These are phyloP conservation scores for Rachycentron canadum DNA, from an alignment of 2,797 vertebrate species.

Conservation along the genomic window DNA sequence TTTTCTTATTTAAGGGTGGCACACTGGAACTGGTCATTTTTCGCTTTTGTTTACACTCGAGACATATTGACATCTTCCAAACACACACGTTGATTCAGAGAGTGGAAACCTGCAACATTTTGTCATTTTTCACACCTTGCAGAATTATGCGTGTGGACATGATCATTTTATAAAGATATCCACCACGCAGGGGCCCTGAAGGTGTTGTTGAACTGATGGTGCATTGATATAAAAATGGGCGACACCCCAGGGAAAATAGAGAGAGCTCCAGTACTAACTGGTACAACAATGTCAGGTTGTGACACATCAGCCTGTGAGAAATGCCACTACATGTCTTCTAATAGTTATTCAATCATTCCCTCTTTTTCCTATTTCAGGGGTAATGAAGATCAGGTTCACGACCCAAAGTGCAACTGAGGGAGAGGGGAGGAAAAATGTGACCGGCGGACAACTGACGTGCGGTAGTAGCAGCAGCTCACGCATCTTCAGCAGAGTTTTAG, in stretches of 20 bases:
- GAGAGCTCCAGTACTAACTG: not conserved
- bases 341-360: conserved; percentile 52
- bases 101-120: conserved; percentile 35
- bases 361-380: conserved; percentile 53
- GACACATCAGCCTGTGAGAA: too few species aligned
- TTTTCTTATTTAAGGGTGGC: conserved; percentile 58
- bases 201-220: conserved; percentile 9
- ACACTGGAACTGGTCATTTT: conserved; percentile 65
- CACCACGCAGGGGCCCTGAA: not conserved
- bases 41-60: conserved; percentile 68
- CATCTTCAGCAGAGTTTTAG: not conserved
- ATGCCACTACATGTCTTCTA: conserved; percentile 25
- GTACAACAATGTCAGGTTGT: not conserved
- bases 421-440: conserved; percentile 35
- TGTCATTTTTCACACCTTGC: conserved; percentile 24
- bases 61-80: conserved; percentile 43
- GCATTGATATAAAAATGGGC: not conserved
- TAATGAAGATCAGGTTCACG: conserved; percentile 54
- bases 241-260: not conserved
- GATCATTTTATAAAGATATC: not conserved
- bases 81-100: conserved; percentile 39
- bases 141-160: conserved; percentile 18
- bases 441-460: conserved; percentile 59
- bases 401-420: conserved; percentile 26
- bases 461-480: conserved; percentile 25